These are phyloP conservation scores for Sarcophaga peregrina DNA, from an alignment of 1,140 invertebrate genomes.

Conservation along the genomic window DNA sequence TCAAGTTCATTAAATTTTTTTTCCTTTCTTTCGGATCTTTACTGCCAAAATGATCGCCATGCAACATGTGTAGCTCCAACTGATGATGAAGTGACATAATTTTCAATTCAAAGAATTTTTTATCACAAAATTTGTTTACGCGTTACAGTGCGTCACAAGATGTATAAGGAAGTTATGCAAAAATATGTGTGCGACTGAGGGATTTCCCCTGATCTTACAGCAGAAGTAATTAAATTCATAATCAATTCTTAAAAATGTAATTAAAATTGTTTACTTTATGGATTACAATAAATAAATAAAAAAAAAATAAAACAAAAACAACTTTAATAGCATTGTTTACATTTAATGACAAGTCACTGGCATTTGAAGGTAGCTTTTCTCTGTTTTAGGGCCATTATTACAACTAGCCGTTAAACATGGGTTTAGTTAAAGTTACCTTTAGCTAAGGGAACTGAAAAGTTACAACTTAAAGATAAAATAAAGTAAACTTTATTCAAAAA, in stretches of 20 bases:
- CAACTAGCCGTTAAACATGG: too few species aligned
- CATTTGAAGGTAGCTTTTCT: constrained; percentile 4
- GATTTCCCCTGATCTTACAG: neutral
- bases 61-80: neutral
- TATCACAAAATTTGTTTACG: neutral
- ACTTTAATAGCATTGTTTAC: constrained; percentile 2
- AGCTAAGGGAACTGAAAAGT: too few species aligned
- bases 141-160: neutral
- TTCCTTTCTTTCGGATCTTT: neutral
- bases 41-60: neutral
- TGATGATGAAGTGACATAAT: neutral
- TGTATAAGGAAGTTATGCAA: neutral
- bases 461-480: too few species aligned
- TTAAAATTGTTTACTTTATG: constrained; percentile 3
- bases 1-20: constrained; percentile 2
- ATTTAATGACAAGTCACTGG: constrained; percentile 10
- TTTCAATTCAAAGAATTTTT: neutral
- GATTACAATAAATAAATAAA: neutral
- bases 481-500: too few species aligned
- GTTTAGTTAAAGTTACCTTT: too few species aligned
- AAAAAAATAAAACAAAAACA: too few species aligned
- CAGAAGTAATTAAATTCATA: neutral
- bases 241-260: neutral
- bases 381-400: too few species aligned
- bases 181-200: too few species aligned